Percentiles rank a stretch among this genome's conserved stretches.
Conservation (phyloP, 1,140 invertebrate species). For the Antheraea mylitta region DNA sequence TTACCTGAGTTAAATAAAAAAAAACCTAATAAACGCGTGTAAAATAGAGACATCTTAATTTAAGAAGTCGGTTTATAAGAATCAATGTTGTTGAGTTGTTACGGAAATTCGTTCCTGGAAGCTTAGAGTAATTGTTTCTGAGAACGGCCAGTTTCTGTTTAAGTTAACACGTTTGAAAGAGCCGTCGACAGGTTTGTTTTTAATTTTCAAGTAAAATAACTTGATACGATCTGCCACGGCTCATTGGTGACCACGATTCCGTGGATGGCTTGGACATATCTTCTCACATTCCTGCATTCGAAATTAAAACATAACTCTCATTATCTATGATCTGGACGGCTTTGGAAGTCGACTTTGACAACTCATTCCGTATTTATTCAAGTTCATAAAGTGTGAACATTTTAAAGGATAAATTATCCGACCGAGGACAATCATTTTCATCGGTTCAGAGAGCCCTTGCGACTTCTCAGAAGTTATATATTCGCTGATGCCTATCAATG, state of each 20-base stretch:
- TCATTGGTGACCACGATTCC: slow-evolving; percentile 49
- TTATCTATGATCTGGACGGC: slow-evolving; percentile 47
- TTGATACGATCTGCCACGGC: slow-evolving; percentile 30
- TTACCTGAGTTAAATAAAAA: slow-evolving; percentile 40
- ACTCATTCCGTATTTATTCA: slow-evolving; percentile 49
- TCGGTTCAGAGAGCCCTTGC: slow-evolving; percentile 35
- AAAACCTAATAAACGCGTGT: slow-evolving; percentile 58
- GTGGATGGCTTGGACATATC: slow-evolving; percentile 26
- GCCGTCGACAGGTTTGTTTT: slow-evolving; percentile 17
- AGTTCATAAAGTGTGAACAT: slow-evolving; percentile 63
- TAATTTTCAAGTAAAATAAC: not conserved
- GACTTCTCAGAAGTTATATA: slow-evolving; percentile 56
- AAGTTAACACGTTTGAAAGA: slow-evolving; percentile 39
- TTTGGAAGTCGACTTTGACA: slow-evolving; percentile 46
- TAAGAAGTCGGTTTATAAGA: slow-evolving; percentile 43
- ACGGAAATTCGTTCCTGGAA: slow-evolving; percentile 56
- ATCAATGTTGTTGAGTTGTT: slow-evolving; percentile 16
- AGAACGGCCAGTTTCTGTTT: slow-evolving; percentile 37
- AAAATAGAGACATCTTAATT: slow-evolving; percentile 67
- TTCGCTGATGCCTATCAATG: slow-evolving; percentile 60
- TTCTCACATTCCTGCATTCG: slow-evolving; percentile 53
- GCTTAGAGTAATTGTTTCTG: slow-evolving; percentile 22
- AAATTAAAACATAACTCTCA: slow-evolving; percentile 54
- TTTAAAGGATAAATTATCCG: slow-evolving; percentile 56
- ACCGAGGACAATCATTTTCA: slow-evolving; percentile 50